Base-by-base conservation (phyloP, 1,140 invertebrate genomes). In the Psilanteris sp. region DNA sequence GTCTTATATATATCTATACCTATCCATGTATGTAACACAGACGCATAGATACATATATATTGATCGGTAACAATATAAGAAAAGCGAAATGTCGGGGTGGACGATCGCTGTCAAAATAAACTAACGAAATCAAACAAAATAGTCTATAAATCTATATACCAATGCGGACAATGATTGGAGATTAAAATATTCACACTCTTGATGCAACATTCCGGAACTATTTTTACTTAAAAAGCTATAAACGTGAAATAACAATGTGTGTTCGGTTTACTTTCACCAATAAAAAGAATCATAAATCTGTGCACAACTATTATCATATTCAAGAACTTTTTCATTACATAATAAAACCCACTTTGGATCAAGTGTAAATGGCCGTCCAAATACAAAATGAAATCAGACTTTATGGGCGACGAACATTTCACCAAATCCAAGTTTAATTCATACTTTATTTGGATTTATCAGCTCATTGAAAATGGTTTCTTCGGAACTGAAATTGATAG, bases 241-340 rank as follows among this genome's bases (percentile, higher is more conserved):
- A 67, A 67, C 24, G 11, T 67, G 59, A 34, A 66, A 36, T 15
- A 57, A 50, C 64, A 57, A 57, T 68, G 52, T 57, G 31, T 7
- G 18, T 26, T 27, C 26, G 10, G 11, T 41, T 48, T 57, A 27
- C 66, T 70, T 70, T 70, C 66, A 26, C 27, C 27, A 31, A 68
- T 57, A 68, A 66, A 68, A 57, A 55, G 36, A 29, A 39, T n/a
- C 32, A 13, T 68, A 68, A 68, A 67, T 57, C 48, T 16, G 20
- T 9, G 10, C 26, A 32, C 50, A 57, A 36, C 22, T 46, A 57
- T 68, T 50, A 67, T 37, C 24, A 20, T 68, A 34, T 50, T 50
- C 11, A 7, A 68, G 26, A 15, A 9, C 50, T 31, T 27, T 68
- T 68, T 48, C 29, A 27, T 68, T 68, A 57, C 13, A 14, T 57